Conservation (phyloP, 2,113 vertebrate species). For the Gadus chalcogrammus region DNA sequence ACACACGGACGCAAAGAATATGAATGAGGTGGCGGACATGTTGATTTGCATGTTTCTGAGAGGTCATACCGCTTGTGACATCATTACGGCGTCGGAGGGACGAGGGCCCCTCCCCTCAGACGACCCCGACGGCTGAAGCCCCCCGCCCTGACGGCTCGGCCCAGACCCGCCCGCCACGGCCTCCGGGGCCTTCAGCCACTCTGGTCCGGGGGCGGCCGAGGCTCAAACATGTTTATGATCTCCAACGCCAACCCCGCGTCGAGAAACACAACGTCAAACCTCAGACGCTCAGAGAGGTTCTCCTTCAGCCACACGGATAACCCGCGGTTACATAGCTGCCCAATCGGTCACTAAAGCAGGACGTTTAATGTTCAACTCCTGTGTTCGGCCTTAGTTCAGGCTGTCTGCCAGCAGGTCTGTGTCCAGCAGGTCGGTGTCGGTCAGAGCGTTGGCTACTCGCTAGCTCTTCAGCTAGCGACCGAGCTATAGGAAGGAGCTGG, state of each 20-base stretch:
- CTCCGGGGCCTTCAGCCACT: too few species aligned
- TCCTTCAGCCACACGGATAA: not conserved
- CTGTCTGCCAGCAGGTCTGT: slow-evolving; percentile 4
- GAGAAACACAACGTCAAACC: too few species aligned
- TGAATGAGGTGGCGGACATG: slow-evolving; percentile 10
- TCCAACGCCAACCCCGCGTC: too few species aligned
- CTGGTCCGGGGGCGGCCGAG: too few species aligned
- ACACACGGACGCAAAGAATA: slow-evolving; percentile 4
- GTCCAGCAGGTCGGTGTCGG: not conserved
- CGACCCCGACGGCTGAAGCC: too few species aligned
- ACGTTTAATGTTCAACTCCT: too few species aligned
- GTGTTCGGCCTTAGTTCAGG: not conserved
- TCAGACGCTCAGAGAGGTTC: not conserved
- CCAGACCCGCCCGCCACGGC: too few species aligned
- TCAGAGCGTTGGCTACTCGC: not conserved
- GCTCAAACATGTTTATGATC: too few species aligned
- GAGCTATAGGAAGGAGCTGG: too few species aligned
- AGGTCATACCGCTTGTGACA: slow-evolving; percentile 25
- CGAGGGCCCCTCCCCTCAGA: too few species aligned
- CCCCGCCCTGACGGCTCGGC: too few species aligned
- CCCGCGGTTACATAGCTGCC: not conserved
- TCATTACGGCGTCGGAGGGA: not conserved
- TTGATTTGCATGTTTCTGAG: slow-evolving; percentile 30
- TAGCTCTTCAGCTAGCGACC: not conserved
- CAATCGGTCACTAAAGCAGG: not conserved